phyloP scores from a whole-genome alignment of 2,797 vertebrate species.

The Anniella stebbinsi region DNA sequence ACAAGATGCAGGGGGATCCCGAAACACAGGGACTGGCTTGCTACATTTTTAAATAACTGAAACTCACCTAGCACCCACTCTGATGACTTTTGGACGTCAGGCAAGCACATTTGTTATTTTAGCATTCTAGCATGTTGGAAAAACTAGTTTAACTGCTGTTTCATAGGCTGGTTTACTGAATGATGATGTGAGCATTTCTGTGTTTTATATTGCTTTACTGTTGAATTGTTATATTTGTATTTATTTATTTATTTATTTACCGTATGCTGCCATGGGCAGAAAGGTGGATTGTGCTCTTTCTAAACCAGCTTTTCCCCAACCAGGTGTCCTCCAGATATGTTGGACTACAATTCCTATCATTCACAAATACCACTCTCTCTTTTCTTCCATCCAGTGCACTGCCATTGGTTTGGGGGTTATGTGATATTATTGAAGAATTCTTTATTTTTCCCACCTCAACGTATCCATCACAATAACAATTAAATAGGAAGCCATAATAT shows the following conservation, averaged over 20 bases:
- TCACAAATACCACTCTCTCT: too few species aligned
- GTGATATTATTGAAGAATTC: neutral
- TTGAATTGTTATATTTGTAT: neutral
- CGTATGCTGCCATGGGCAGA: neutral
- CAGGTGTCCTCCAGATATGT: too few species aligned
- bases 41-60: too few species aligned
- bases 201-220: neutral
- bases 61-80: too few species aligned
- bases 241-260: neutral
- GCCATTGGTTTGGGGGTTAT: slow-evolving; percentile 7
- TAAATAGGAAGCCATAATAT: slow-evolving; percentile 50
- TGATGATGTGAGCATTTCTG: neutral
- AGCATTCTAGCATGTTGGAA: neutral
- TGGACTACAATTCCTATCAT: too few species aligned
- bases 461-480: slow-evolving; percentile 30
- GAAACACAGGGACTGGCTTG: too few species aligned
- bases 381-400: neutral
- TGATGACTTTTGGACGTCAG: too few species aligned
- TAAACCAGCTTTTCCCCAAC: too few species aligned
- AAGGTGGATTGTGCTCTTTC: neutral
- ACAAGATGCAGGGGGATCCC: too few species aligned
- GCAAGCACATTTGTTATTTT: neutral
- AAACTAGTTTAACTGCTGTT: neutral
- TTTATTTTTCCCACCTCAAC: slow-evolving; percentile 41
- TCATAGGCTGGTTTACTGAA: neutral